Percentiles rank a stretch among this genome's conserved stretches.
Conservation (phyloP, 2,113 vertebrate species). For the Vimba vimba region DNA sequence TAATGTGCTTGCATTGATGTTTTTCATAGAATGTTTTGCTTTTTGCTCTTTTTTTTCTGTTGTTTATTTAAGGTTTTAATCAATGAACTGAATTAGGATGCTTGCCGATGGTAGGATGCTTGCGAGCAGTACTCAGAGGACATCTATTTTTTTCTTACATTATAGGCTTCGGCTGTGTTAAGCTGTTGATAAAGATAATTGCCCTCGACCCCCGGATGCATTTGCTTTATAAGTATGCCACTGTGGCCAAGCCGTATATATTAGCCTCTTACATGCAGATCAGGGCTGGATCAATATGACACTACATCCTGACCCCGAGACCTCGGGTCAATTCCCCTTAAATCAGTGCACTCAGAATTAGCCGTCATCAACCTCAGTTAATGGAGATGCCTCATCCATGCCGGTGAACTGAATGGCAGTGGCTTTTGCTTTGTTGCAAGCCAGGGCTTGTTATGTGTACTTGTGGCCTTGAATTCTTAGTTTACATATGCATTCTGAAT, state of each 20-base stretch:
- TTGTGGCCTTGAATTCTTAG: background rate
- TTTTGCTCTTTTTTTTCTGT: background rate
- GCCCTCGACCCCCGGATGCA: constrained; percentile 38
- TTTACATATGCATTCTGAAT: background rate
- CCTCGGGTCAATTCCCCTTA: constrained; percentile 57
- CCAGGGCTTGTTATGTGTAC: background rate
- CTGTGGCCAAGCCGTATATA: constrained; percentile 48
- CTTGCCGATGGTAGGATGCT: background rate
- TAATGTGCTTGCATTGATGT: constrained; percentile 36
- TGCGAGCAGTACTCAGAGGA: constrained; percentile 11
- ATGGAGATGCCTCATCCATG: constrained; percentile 53
- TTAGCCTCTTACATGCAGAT: constrained; percentile 57
- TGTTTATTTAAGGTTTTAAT: constrained; percentile 22
- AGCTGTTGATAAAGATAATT: constrained; percentile 52
- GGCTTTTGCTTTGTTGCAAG: background rate
- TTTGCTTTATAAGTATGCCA: constrained; percentile 47
- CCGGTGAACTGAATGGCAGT: constrained; percentile 54
- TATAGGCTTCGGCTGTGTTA: constrained; percentile 20
- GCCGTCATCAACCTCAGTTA: constrained; percentile 63
- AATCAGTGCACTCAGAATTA: constrained; percentile 61
- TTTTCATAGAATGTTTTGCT: constrained; percentile 31
- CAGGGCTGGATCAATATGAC: constrained; percentile 58
- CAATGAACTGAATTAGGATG: constrained; percentile 38
- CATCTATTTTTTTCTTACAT: constrained; percentile 29
- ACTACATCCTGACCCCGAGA: constrained; percentile 64